phyloP scores from a whole-genome alignment of 2,113 vertebrate genomes.

The Actinemys pallida region DNA sequence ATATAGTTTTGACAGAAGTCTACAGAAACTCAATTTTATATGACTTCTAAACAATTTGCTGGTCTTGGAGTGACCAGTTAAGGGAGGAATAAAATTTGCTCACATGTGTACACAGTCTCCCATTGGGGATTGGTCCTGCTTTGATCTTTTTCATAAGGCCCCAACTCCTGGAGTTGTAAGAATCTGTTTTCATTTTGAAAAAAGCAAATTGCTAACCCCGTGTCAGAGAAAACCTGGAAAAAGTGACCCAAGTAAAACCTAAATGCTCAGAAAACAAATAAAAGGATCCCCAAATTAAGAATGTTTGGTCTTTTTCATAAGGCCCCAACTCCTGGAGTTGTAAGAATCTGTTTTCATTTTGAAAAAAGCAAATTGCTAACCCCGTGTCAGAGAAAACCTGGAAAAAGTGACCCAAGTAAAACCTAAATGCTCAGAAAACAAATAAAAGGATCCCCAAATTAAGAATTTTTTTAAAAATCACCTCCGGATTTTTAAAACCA shows the following conservation, averaged over 20 bases:
- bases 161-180: not conserved
- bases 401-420: not conserved
- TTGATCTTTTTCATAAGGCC: not conserved
- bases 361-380: not conserved
- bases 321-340: not conserved
- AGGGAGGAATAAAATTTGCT: not conserved
- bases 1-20: rapidly evolving
- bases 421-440: not conserved
- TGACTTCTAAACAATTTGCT: not conserved
- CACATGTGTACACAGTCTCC: not conserved
- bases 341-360: not conserved
- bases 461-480: not conserved
- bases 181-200: not conserved
- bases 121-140: no score
- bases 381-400: not conserved
- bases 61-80: not conserved
- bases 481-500: not conserved
- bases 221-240: not conserved
- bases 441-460: not conserved
- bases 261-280: not conserved
- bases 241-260: not conserved
- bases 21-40: not conserved
- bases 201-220: not conserved
- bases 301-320: not conserved
- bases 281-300: not conserved